These are phyloP conservation scores for Tauraco hartlaubi DNA, from an alignment of 2,797 vertebrate species.

Conservation along the genomic window DNA sequence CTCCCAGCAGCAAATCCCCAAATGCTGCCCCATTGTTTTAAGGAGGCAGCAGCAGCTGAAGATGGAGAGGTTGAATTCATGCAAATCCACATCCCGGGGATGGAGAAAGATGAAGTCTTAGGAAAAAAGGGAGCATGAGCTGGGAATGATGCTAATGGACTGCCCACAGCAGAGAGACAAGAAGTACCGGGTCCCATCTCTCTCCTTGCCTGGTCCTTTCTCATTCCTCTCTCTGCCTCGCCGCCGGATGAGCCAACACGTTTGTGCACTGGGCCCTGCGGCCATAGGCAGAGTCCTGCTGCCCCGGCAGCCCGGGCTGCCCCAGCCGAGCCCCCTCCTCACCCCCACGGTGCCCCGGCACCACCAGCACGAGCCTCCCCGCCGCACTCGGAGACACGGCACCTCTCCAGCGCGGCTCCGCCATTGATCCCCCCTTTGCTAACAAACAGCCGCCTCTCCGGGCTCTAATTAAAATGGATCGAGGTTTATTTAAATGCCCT, in stretches of 20 bases:
- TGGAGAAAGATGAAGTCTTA: not conserved
- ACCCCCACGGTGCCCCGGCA: accelerated
- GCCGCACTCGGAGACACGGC: not conserved
- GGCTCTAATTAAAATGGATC: conserved; percentile 74
- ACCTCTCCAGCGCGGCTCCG: not conserved
- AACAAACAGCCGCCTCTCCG: conserved; percentile 48
- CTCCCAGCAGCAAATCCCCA: not conserved
- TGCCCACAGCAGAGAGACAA: accelerated
- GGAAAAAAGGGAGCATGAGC: not conserved
- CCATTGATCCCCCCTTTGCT: conserved; percentile 62
- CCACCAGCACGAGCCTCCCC: not conserved
- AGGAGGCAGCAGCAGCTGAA: not conserved
- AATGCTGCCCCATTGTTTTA: not conserved
- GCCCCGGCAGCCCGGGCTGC: not conserved
- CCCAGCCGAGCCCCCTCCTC: accelerated
- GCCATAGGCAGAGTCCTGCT: not conserved
- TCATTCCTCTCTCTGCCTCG: not conserved
- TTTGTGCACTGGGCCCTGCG: not conserved
- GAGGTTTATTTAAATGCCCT: conserved; percentile 73
- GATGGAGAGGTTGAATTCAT: not conserved
- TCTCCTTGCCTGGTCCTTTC: not conserved
- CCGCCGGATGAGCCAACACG: accelerated
- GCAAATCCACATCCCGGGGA: not conserved
- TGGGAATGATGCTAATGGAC: not conserved
- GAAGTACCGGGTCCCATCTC: not conserved